phyloP scores from a whole-genome alignment of 2,797 vertebrate species.

The Diplodus puntazzo region DNA sequence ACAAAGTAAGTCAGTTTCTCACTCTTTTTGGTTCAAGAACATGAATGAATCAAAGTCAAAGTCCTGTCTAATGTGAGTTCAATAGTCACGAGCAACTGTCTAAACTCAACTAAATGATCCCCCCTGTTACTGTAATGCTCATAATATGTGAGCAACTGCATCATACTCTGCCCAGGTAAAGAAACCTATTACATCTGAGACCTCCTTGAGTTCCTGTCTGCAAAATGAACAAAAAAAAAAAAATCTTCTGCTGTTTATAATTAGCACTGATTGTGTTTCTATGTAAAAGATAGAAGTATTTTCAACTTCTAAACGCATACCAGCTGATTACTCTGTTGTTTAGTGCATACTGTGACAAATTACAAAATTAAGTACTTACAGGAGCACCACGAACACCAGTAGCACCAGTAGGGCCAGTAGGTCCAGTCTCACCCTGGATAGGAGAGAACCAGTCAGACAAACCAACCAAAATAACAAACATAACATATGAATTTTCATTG shows the following conservation, averaged over 20 bases:
- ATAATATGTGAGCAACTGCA: not conserved
- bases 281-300: too few relatives aligned
- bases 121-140: not conserved
- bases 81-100: not conserved
- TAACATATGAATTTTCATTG: not conserved
- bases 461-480: slow-evolving; percentile 10
- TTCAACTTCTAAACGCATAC: not conserved
- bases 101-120: not conserved
- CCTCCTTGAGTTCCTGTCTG: not conserved
- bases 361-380: slow-evolving; percentile 84
- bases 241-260: too few relatives aligned
- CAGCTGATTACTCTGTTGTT: not conserved
- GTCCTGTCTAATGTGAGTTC: not conserved
- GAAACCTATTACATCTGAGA: not conserved
- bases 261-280: too few relatives aligned
- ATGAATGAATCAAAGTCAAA: not conserved
- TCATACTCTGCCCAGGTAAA: not conserved
- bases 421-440: slow-evolving; percentile 92
- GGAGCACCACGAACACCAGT: slow-evolving; percentile 93
- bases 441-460: slow-evolving; percentile 40
- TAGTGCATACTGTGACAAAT: not conserved
- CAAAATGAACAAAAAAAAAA: too few relatives aligned
- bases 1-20: not conserved
- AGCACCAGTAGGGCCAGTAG: slow-evolving; percentile 88
- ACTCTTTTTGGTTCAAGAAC: not conserved